Conservation (phyloP, 2,888 invertebrate genomes). For the Mesorhabditis sp. region DNA sequence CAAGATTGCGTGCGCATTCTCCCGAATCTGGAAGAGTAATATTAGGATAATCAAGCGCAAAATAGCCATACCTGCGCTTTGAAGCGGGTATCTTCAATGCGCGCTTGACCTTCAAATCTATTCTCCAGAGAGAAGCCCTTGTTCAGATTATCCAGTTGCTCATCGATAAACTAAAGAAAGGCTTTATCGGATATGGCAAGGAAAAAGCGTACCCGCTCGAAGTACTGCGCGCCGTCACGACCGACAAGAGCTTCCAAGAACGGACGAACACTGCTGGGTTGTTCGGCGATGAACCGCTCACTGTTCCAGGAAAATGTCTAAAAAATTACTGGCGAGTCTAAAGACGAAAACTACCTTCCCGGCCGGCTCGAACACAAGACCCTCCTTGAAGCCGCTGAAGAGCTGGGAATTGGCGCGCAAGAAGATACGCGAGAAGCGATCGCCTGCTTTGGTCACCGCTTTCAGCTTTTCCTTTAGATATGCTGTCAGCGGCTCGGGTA, state of each 20-base stretch:
- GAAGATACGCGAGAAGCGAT: conserved; percentile 88
- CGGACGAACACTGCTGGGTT: conserved; percentile 24
- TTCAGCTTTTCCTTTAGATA: conserved; percentile 75
- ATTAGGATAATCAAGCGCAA: too few relatives aligned
- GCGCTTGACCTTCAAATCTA: conserved; percentile 73
- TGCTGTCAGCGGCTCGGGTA: conserved; percentile 65
- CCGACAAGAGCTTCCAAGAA: conserved; percentile 37
- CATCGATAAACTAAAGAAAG: conserved; percentile 81
- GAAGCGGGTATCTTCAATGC: too few relatives aligned
- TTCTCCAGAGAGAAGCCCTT: conserved; percentile 88
- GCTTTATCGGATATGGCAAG: background rate
- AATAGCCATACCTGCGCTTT: too few relatives aligned
- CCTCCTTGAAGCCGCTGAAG: conserved; percentile 80
- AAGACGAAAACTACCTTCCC: conserved; percentile 14
- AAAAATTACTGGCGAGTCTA: background rate
- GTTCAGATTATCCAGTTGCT: conserved; percentile 83
- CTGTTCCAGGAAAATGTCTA: conserved; percentile 27
- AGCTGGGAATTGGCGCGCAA: conserved; percentile 83
- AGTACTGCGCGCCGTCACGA: conserved; percentile 51
- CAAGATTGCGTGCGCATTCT: too few relatives aligned
- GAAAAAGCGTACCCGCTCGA: conserved; percentile 36
- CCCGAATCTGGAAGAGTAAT: too few relatives aligned
- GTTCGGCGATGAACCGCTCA: conserved; percentile 34
- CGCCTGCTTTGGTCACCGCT: conserved; percentile 72
- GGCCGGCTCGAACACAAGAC: conserved; percentile 19